phyloP scores from a whole-genome alignment of 2,113 vertebrate species.

The Podocnemis expansa region DNA sequence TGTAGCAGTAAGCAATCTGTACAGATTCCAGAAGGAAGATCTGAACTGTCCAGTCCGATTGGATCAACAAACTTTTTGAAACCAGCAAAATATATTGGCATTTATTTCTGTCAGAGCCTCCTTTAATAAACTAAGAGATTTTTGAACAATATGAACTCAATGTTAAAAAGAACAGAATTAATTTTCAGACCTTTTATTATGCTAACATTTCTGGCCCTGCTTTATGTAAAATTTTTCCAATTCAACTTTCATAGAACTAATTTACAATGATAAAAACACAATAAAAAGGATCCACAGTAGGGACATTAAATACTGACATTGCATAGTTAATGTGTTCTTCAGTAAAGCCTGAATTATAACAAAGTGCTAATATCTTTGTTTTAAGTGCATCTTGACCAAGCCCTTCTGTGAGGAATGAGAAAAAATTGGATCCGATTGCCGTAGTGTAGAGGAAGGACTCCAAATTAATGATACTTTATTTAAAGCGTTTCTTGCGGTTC shows the following conservation, averaged over 20 bases:
- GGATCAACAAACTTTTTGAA: background rate
- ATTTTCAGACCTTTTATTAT: background rate
- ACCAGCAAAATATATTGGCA: background rate
- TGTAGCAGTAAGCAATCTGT: background rate
- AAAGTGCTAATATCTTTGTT: conserved; percentile 8
- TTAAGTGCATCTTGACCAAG: background rate
- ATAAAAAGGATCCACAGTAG: background rate
- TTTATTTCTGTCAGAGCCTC: background rate
- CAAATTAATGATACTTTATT: background rate
- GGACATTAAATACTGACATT: conserved; percentile 27
- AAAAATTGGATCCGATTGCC: background rate
- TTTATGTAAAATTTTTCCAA: background rate
- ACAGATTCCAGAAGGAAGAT: background rate
- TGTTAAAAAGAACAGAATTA: conserved; percentile 10
- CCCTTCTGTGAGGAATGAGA: background rate
- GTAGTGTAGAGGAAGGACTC: background rate
- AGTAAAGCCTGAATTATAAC: conserved; percentile 34
- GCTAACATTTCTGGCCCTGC: conserved; percentile 18
- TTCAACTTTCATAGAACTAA: conserved; percentile 40
- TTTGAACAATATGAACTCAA: background rate
- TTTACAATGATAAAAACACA: background rate
- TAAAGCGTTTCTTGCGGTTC: background rate
- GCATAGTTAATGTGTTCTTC: conserved; percentile 14
- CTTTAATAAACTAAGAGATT: background rate
- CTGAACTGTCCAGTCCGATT: background rate